phyloP scores from a whole-genome alignment of 2,113 vertebrate species.

The Atrichornis clamosus region DNA sequence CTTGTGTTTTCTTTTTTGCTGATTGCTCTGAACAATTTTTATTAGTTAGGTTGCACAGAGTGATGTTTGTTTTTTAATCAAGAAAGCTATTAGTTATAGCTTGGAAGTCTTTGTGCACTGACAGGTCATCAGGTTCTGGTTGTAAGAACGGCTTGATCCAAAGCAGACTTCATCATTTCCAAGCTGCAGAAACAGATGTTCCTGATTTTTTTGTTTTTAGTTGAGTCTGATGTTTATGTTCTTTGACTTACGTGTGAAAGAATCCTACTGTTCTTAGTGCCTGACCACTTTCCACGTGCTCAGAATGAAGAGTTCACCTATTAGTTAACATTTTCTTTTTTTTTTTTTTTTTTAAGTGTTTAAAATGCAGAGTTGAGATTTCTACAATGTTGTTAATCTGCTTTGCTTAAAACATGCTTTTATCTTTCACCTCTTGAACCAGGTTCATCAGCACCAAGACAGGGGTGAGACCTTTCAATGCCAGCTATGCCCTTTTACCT shows the following conservation, averaged over 20 bases:
- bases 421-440: conserved; percentile 30
- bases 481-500: conserved; percentile 98
- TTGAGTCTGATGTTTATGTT: not conserved
- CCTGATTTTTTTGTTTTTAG: not conserved
- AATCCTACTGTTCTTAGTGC: not conserved
- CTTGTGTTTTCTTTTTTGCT: not conserved
- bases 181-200: not conserved
- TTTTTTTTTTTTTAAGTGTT: not conserved
- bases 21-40: not conserved
- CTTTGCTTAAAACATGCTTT: conserved; percentile 2
- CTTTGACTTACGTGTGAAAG: not conserved
- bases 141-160: not conserved
- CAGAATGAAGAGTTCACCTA: not conserved
- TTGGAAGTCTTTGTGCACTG: not conserved
- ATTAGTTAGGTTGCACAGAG: not conserved
- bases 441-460: conserved; percentile 99
- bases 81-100: not conserved
- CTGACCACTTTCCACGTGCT: not conserved
- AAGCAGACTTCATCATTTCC: not conserved
- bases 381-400: not conserved
- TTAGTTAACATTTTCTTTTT: not conserved
- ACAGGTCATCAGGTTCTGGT: not conserved
- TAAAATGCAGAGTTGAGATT: not conserved
- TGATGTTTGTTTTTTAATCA: not conserved
- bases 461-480: conserved; percentile 98